Conservation (phyloP, 2,888 invertebrate genomes). For the Eilema griseolum region DNA sequence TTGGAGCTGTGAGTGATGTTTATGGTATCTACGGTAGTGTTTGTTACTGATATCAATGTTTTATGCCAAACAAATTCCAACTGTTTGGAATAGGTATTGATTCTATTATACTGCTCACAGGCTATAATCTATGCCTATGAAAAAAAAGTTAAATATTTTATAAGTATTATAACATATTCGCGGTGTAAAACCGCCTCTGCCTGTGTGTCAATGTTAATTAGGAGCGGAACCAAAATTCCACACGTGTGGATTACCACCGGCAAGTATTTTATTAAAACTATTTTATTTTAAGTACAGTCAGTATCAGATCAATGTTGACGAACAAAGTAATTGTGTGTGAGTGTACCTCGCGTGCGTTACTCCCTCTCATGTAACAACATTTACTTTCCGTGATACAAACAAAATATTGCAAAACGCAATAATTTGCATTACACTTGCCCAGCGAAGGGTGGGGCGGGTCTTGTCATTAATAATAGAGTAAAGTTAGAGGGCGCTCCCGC, state of each 20-base stretch:
- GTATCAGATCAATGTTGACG: too few species aligned
- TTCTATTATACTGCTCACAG: too few species aligned
- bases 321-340: slow-evolving; percentile 28
- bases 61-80: not conserved
- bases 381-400: slow-evolving; percentile 71
- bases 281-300: too few species aligned
- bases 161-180: too few species aligned
- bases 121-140: too few species aligned
- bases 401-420: slow-evolving; percentile 80
- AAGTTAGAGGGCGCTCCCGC: slow-evolving; percentile 80
- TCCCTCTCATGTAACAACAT: slow-evolving; percentile 50
- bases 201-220: too few species aligned
- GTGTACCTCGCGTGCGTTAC: slow-evolving; percentile 54
- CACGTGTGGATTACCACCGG: not conserved
- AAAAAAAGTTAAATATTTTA: too few species aligned
- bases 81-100: too few species aligned
- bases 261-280: too few species aligned
- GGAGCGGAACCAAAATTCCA: too few species aligned
- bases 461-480: slow-evolving; percentile 85
- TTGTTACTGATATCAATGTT: not conserved
- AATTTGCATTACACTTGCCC: slow-evolving; percentile 82
- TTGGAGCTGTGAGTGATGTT: not conserved
- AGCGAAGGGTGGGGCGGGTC: slow-evolving; percentile 75
- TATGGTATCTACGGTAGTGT: not conserved
- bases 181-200: too few species aligned